These are phyloP conservation scores for Temnothorax rugatulus DNA, from an alignment of 2,888 invertebrate genomes.

Conservation along the genomic window DNA sequence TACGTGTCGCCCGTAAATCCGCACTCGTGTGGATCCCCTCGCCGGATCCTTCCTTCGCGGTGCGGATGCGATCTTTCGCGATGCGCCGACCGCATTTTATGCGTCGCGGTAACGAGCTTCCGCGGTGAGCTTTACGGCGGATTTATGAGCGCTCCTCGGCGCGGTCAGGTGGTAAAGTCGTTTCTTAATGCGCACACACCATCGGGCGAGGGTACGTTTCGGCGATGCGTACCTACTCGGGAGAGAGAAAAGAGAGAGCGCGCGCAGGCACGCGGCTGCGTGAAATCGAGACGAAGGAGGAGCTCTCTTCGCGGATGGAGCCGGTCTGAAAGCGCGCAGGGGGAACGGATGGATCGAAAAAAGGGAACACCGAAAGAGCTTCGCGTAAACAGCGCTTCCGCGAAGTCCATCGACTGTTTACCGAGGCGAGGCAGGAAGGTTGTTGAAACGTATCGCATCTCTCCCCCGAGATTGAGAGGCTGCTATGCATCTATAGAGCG, in stretches of 20 bases:
- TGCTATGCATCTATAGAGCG: slow-evolving; percentile 27
- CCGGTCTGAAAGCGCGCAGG: not conserved
- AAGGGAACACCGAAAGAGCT: slow-evolving; percentile 52
- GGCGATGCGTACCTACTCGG: slow-evolving; percentile 51
- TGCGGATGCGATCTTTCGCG: slow-evolving; percentile 33
- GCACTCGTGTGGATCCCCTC: slow-evolving; percentile 7
- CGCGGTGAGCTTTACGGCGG: slow-evolving; percentile 56
- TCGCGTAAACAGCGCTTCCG: slow-evolving; percentile 63
- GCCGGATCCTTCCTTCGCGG: slow-evolving; percentile 24
- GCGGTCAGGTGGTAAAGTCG: slow-evolving; percentile 69
- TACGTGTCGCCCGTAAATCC: slow-evolving; percentile 52
- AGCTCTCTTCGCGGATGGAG: not conserved
- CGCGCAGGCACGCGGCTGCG: not conserved
- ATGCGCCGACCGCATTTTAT: slow-evolving; percentile 53
- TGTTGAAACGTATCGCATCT: slow-evolving; percentile 50
- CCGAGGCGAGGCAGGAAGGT: slow-evolving; percentile 25
- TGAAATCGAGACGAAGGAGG: slow-evolving; percentile 33
- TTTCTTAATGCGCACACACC: slow-evolving; percentile 58
- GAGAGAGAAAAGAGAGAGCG: slow-evolving; percentile 14
- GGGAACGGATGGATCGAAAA: not conserved
- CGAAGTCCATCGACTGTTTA: slow-evolving; percentile 68
- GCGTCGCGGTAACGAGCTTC: slow-evolving; percentile 63
- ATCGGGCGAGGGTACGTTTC: slow-evolving; percentile 55
- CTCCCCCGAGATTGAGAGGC: slow-evolving; percentile 1
- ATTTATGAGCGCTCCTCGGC: slow-evolving; percentile 62